A percentile compares a stretch with the other conserved stretches of the same genome.
Conservation (phyloP, 2,113 vertebrate species). For the Pelecanoides urinatrix region DNA sequence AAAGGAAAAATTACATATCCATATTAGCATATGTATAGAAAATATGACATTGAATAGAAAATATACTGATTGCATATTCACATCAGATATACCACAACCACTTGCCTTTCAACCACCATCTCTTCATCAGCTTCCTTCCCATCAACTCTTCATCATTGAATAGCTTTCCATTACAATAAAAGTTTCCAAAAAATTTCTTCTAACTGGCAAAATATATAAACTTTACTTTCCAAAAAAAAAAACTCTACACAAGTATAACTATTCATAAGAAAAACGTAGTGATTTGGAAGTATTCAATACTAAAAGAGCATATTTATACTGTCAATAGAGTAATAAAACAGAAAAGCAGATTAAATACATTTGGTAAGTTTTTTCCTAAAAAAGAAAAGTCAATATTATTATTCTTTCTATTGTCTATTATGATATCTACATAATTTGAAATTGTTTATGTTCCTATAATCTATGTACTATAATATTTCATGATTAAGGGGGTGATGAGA, state of each 20-base stretch:
- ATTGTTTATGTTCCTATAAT: neutral
- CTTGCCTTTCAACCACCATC: neutral
- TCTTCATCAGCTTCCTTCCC: neutral
- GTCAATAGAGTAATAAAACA: neutral
- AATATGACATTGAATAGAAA: neutral
- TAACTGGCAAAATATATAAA: neutral
- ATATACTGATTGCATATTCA: neutral
- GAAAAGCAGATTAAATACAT: neutral
- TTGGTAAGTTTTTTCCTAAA: neutral
- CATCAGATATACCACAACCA: neutral
- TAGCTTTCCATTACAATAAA: neutral
- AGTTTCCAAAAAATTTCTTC: neutral
- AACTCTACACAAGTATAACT: neutral
- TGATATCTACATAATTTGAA: neutral
- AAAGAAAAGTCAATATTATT: neutral
- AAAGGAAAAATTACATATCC: neutral
- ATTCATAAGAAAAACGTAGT: neutral
- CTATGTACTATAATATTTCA: neutral
- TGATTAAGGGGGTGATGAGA: neutral
- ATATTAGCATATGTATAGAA: neutral
- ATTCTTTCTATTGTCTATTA: neutral
- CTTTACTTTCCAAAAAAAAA: neutral
- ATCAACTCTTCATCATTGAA: neutral
- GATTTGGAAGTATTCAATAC: neutral
- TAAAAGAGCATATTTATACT: neutral